Conservation (phyloP, 2,113 vertebrate genomes). For the Microcebus lehilahytsara region DNA sequence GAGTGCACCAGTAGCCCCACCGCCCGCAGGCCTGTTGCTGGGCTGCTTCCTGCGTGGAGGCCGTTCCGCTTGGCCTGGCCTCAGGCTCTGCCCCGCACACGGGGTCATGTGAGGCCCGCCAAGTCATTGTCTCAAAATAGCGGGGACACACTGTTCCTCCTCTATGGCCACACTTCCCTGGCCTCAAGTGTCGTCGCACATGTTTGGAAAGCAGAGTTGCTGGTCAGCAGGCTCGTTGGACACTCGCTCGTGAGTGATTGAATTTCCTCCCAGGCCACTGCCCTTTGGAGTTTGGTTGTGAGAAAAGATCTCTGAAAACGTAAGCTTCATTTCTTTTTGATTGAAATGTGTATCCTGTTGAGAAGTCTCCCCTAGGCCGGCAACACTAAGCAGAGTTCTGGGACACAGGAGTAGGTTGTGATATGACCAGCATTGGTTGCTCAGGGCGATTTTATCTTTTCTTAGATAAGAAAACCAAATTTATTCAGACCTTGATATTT, state of each 20-base stretch:
- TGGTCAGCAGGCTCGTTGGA: background rate
- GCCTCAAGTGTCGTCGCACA: slow-evolving; percentile 57
- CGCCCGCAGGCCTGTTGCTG: too few species aligned
- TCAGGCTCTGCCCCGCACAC: background rate
- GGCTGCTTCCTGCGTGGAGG: background rate
- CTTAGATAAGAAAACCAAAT: background rate
- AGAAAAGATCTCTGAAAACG: background rate
- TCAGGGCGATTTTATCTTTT: background rate
- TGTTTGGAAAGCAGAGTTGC: slow-evolving; percentile 18
- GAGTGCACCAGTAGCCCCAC: rapidly evolving
- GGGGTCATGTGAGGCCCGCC: background rate
- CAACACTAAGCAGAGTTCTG: background rate
- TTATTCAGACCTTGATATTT: background rate
- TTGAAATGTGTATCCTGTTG: background rate
- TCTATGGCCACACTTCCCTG: background rate
- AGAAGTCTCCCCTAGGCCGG: background rate
- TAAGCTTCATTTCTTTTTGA: background rate
- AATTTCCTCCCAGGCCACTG: background rate
- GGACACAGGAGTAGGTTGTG: background rate
- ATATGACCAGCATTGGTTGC: background rate
- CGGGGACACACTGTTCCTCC: slow-evolving; percentile 25
- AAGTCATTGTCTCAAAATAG: slow-evolving; percentile 52
- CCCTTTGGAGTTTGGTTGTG: background rate
- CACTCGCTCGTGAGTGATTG: rapidly evolving
- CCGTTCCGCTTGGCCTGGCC: background rate